Evolutionary conservation across 1,140 invertebrate species (phyloP).

Genomic region (Drosophila lacertosa): DNA sequence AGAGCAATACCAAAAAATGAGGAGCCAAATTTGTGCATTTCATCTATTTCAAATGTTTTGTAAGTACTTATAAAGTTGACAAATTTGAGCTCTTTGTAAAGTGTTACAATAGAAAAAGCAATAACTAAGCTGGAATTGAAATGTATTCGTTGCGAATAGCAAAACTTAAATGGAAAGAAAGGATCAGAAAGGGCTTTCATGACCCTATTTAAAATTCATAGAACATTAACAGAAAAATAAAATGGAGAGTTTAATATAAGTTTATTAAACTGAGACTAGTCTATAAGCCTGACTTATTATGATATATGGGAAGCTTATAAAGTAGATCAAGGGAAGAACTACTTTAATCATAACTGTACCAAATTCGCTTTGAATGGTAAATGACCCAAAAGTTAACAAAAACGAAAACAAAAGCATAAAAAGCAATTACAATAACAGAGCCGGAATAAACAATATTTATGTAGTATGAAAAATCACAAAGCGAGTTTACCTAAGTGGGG

Average conservation of each 20-base stretch:
- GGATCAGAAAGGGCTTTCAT: no score
- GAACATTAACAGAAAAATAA: no score
- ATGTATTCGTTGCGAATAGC: neutral
- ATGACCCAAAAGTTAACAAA: conserved; percentile 9
- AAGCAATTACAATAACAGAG: conserved; percentile 4
- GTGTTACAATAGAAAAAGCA: neutral
- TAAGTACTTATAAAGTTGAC: conserved; percentile 29
- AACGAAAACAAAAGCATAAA: neutral
- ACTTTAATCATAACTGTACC: no score
- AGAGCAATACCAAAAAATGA: conserved; percentile 29
- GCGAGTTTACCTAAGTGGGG: neutral
- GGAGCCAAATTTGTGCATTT: conserved; percentile 26
- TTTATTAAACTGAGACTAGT: no score
- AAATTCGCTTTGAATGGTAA: conserved; percentile 20
- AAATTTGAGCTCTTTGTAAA: conserved; percentile 24
- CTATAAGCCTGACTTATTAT: no score
- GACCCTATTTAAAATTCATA: no score
- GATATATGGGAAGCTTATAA: no score
- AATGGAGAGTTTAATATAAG: no score
- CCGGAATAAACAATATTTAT: conserved; percentile 1
- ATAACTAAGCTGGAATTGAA: neutral
- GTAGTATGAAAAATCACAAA: conserved; percentile 10
- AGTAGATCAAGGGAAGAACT: no score
- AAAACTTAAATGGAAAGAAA: no score
- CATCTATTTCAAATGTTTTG: neutral